Base-by-base conservation (phyloP, 2,888 invertebrate genomes). In the Acrobasis consociella region DNA sequence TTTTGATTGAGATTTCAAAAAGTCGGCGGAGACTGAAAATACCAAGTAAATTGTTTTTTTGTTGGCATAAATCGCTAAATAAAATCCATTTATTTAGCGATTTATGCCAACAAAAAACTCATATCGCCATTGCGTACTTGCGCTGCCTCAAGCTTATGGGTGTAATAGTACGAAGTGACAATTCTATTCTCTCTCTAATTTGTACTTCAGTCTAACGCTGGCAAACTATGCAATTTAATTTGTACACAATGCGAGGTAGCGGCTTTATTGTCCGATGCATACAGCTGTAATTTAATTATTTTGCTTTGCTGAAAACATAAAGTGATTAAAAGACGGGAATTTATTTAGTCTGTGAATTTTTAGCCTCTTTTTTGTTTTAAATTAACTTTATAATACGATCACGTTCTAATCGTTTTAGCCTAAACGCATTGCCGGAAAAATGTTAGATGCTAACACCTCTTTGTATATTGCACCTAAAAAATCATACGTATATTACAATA, bases 191-290 rank as follows among this genome's bases (percentile, higher is more conserved):
- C n/a, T n/a, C 10, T 46, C n/a, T 46, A 46, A 13, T n/a, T 46
- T 46, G n/a, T 31, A 31, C 42, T 10, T 46, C 5, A 46, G 46
- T n/a, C 78, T 78, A 74, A 71, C 69, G 74, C 71, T 71, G 74
- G 74, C 73, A 73, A 77, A 82, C 81, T 81, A 80, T 81, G 80
- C 86, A 85, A 89, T 88, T 89, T 84, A 88, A 89, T 88, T 87
- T 83, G 82, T 75, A 77, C 80, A 82, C 83, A 87, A 83, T 80
- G 80, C 77, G 78, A 83, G 76, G 78, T 78, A 71, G 72, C 46
- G n/a, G 46, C 46, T 46, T n/a, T 46, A n/a, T 46, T 46, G 46
- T 46, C 46, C 46, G n/a, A 46, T 46, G 64, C 63, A 64, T 65
- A 67, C 65, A 66, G 70, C 66, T 64, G 75, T 71, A 76, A 78